Percentiles rank a stretch among this genome's conserved stretches.
These are phyloP conservation scores for Mastomys coucha DNA, from an alignment of 2,113 vertebrate species.

Conservation along the genomic window DNA sequence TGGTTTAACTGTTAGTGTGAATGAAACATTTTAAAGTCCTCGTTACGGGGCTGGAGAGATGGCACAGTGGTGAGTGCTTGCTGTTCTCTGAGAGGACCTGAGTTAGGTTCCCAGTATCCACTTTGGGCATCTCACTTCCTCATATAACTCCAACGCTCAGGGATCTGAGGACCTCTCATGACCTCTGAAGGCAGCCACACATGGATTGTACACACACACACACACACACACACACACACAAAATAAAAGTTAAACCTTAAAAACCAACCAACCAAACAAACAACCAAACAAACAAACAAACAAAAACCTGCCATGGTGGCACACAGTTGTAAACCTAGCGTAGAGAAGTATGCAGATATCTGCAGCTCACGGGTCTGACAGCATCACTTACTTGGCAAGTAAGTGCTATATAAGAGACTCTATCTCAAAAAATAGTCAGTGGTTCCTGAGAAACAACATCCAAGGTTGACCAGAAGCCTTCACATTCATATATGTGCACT, in stretches of 20 bases:
- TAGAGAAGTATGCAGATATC: not conserved
- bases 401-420: not conserved
- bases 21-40: not conserved
- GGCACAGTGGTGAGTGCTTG: not conserved
- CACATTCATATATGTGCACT: not conserved
- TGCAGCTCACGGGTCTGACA: not conserved
- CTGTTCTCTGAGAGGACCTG: not conserved
- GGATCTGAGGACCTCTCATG: not conserved
- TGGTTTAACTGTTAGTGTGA: not conserved
- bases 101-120: not conserved
- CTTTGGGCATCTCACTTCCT: not conserved
- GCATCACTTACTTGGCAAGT: not conserved
- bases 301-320: not conserved
- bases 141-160: not conserved
- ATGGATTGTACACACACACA: not conserved
- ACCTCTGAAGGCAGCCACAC: not conserved
- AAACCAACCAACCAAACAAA: too few relatives aligned
- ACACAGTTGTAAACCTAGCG: not conserved
- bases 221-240: not conserved
- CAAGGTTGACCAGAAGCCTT: not conserved
- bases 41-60: not conserved
- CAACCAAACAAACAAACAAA: too few relatives aligned
- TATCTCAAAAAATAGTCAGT: not conserved
- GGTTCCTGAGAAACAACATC: not conserved
- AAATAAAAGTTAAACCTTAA: not conserved